Evolutionary conservation across 2,797 vertebrate genomes (phyloP), one percentile per base, ranked within the genome.

Genomic region (Parambassis ranga): DNA sequence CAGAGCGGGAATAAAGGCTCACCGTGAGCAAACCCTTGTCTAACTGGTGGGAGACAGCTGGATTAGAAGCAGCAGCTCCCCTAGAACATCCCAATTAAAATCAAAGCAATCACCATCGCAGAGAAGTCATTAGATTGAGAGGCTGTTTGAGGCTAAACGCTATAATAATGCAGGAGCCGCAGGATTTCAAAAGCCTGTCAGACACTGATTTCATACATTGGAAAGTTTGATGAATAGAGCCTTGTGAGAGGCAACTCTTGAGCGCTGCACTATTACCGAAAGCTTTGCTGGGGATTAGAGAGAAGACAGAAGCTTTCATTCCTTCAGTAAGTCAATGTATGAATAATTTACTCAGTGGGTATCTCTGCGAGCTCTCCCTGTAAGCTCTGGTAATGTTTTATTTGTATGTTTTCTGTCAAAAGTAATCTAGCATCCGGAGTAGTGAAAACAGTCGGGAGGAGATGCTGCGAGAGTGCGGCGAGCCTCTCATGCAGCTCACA

Each of bases 241-340:
- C 84, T 82, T 71, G 80, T 79, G 86, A 86, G 86, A 87, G 66
- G 83, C 81, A 83, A 88, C 81, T 89, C 88, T 88, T 65, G 79
- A 84, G 79, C 56, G 59, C 78, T n/a, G 71, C 85, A 75, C 87
- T 84, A 88, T 90, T 89, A 90, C 84, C 46, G 18, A 87, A 85
- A 90, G 89, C 88, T 90, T 90, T 87, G 78, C 81, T 42, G 65
- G 74, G 87, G 90, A 90, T 91, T 92, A 90, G 77, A 86, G 76
- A 52, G 67, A 73, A 87, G 83, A 89, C 86, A 88, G 82, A 87
- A 78, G 84, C 88, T 90, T 89, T 82, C 73, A 83, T 87, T 83
- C 79, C 82, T 71, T 69, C 80, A 77, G 75, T 77, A 77, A 82
- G 84, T 87, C 85, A 85, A 79, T 71, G 86, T 86, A 85, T 86